These are phyloP conservation scores for Austrofundulus limnaeus DNA, from an alignment of 2,113 vertebrate genomes.

Conservation along the genomic window DNA sequence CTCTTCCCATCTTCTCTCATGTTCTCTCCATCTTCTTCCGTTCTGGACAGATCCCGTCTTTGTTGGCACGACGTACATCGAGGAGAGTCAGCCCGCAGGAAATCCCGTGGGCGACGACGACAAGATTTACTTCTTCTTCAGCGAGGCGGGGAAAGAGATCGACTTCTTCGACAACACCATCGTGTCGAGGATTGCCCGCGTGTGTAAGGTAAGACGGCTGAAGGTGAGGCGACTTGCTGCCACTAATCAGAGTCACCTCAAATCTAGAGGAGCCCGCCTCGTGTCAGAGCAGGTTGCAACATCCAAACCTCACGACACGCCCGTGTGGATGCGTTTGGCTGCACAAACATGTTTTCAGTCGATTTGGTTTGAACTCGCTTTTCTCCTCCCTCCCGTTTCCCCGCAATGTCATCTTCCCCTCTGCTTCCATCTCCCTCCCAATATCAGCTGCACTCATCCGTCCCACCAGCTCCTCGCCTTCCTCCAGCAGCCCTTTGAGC, in stretches of 20 bases:
- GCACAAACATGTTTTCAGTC: slow-evolving; percentile 61
- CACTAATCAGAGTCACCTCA: slow-evolving; percentile 54
- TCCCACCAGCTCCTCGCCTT: slow-evolving; percentile 58
- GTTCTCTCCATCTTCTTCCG: neutral
- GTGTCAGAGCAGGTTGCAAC: slow-evolving; percentile 26
- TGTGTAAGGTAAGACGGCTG: slow-evolving; percentile 88
- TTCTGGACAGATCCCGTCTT: slow-evolving; percentile 85
- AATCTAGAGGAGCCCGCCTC: slow-evolving; percentile 27
- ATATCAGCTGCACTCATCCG: slow-evolving; percentile 69
- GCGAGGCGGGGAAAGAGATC: slow-evolving; percentile 91
- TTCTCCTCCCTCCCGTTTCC: slow-evolving; percentile 32
- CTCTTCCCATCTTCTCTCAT: too few relatives aligned
- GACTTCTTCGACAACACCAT: slow-evolving; percentile 95
- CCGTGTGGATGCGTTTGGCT: slow-evolving; percentile 28
- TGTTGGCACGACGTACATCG: slow-evolving; percentile 89
- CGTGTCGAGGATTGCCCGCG: slow-evolving; percentile 89
- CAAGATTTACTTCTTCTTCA: slow-evolving; percentile 98
- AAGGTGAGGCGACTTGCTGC: slow-evolving; percentile 5
- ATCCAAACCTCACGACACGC: slow-evolving; percentile 11
- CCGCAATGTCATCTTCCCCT: slow-evolving; percentile 66
- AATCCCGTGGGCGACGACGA: slow-evolving; percentile 82
- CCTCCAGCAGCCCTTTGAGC: slow-evolving; percentile 59
- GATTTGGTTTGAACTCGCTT: slow-evolving; percentile 49
- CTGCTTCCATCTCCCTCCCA: slow-evolving; percentile 62
- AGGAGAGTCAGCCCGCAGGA: slow-evolving; percentile 82